phyloP scores from a whole-genome alignment of 2,113 vertebrate genomes.

The Esox niger region DNA sequence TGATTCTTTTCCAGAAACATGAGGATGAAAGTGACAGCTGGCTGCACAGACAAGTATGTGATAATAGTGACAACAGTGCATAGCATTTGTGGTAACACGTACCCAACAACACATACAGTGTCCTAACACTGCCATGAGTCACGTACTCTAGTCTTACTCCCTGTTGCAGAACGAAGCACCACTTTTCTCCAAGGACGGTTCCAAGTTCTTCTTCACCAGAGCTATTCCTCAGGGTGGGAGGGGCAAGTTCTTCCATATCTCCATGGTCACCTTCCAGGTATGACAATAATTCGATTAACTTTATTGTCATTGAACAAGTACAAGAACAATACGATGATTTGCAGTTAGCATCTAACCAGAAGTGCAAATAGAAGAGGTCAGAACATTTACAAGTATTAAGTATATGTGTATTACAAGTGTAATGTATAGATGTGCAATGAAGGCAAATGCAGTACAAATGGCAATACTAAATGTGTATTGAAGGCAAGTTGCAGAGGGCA shows the following conservation, averaged over 20 bases:
- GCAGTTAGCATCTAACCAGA: too few relatives aligned
- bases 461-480: too few relatives aligned
- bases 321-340: too few relatives aligned
- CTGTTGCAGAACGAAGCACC: conserved; percentile 86
- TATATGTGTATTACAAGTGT: too few relatives aligned
- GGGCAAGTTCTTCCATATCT: conserved; percentile 93
- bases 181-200: conserved; percentile 86
- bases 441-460: too few relatives aligned
- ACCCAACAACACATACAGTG: not conserved
- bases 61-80: conserved; percentile 3
- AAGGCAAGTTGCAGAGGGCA: too few relatives aligned
- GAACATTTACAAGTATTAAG: too few relatives aligned
- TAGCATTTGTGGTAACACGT: not conserved
- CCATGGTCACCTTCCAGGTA: conserved; percentile 90
- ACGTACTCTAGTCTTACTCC: not conserved
- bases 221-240: conserved; percentile 91
- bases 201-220: conserved; percentile 91
- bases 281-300: too few relatives aligned
- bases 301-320: too few relatives aligned
- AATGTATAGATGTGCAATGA: too few relatives aligned
- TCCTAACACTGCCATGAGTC: too few relatives aligned
- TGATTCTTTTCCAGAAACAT: conserved; percentile 83
- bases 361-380: too few relatives aligned
- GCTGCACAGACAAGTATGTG: conserved; percentile 91
- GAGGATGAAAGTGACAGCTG: conserved; percentile 95